Percentiles rank a stretch among this genome's conserved stretches.
Evolutionary conservation across 2,113 vertebrate species (phyloP).

Genomic region (Cranoglanis bouderius): DNA sequence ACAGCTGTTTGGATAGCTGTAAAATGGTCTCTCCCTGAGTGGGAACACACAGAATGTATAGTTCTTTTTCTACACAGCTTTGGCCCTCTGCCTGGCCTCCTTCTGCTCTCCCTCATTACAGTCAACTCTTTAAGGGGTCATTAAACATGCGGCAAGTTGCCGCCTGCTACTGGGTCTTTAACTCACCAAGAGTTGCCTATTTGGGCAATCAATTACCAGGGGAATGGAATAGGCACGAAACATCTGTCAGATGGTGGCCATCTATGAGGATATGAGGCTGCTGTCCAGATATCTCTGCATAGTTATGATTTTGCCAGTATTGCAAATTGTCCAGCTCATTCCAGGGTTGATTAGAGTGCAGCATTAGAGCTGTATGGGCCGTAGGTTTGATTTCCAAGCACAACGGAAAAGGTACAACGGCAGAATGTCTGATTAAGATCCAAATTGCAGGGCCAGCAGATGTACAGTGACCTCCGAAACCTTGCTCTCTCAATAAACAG

Average conservation of each 20-base stretch:
- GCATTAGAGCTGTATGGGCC: not conserved
- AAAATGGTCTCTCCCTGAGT: not conserved
- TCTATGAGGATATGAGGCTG: conserved; percentile 14
- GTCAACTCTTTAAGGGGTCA: conserved; percentile 41
- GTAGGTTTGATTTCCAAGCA: not conserved
- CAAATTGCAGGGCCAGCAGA: conserved; percentile 1
- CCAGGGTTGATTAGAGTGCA: not conserved
- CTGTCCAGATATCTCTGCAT: not conserved
- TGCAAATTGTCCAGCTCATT: not conserved
- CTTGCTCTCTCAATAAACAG: conserved; percentile 24
- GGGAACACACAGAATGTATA: not conserved
- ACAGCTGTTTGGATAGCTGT: not conserved
- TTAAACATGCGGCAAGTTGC: conserved; percentile 36
- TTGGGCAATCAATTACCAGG: conserved; percentile 31
- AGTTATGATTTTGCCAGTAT: not conserved
- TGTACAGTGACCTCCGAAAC: conserved; percentile 14
- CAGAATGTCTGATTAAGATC: not conserved
- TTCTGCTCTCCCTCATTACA: conserved; percentile 17
- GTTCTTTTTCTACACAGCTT: not conserved
- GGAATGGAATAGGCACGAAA: conserved; percentile 37
- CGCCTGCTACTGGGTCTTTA: conserved; percentile 2
- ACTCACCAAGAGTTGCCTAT: conserved; percentile 31
- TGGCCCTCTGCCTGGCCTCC: conserved; percentile 18
- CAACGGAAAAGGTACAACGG: not conserved
- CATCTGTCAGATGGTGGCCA: conserved; percentile 42